These are phyloP conservation scores for Catharus minimus DNA, from an alignment of 2,113 vertebrate genomes.

Conservation along the genomic window DNA sequence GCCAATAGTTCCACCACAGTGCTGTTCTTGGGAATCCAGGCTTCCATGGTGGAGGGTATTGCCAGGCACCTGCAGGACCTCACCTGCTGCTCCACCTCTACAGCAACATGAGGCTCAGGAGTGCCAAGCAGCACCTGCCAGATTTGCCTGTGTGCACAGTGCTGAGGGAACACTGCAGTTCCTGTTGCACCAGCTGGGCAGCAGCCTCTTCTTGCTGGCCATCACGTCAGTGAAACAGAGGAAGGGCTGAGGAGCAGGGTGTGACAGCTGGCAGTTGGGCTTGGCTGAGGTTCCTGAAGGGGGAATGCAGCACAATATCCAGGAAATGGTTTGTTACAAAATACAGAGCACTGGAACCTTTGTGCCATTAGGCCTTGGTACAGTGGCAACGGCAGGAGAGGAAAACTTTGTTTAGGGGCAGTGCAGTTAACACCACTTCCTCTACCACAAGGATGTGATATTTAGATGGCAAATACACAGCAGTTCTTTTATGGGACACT, in stretches of 20 bases:
- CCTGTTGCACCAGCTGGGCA: neutral
- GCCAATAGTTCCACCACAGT: fast-evolving
- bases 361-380: neutral
- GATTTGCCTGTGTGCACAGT: fast-evolving
- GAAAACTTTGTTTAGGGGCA: neutral
- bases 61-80: neutral
- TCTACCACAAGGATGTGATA: neutral
- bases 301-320: neutral
- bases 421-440: neutral
- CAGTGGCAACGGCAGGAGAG: fast-evolving
- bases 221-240: fast-evolving
- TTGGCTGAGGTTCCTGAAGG: neutral
- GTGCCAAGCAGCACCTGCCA: neutral
- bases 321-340: neutral
- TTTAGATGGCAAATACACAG: neutral
- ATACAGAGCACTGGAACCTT: neutral
- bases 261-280: neutral
- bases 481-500: neutral
- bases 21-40: fast-evolving
- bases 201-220: fast-evolving
- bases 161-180: neutral
- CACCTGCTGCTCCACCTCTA: neutral
- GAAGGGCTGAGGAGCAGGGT: neutral
- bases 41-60: neutral
- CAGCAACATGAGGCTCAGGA: neutral